Evolutionary conservation across 2,888 invertebrate genomes (phyloP), one percentile per base, ranked within the genome.

Genomic region (Trachelus tabidus): DNA sequence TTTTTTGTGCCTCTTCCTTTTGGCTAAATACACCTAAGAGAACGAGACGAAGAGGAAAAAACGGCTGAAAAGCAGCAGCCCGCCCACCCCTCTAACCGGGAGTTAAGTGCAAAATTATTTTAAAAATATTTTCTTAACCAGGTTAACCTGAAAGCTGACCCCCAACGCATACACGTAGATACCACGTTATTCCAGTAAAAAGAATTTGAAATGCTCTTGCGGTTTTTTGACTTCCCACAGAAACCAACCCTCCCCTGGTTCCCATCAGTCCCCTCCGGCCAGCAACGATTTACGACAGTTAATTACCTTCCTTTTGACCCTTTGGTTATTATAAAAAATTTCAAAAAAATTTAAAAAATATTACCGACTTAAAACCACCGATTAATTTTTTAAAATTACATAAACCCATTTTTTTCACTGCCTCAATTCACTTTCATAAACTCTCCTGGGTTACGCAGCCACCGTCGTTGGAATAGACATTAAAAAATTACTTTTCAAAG

Each of bases 81-180:
- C 73, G 34, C 68, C 77, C 73, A 34, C 68, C 69, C 56, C 37
- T 75, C 75, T 80, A 75, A 78, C 84, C 78, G 79, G 76, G 82
- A 87, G 86, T 84, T 90, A 88, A 90, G 90, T 89, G 89, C 88
- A 88, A 89, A 89, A 90, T 90, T 89, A 88, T 90, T 90, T 90
- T 90, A 82, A 89, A 90, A 90, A 90, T 89, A 90, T 90, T 90
- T 89, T 86, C 90, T 87, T 90, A 90, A 90, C 88, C 87, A 76
- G 85, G 86, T 90, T 90, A 90, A 79, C 85, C 81, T 87, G 88
- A 89, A 88, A 89, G 90, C 88, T 88, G 88, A 89, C 88, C 89
- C 86, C 79, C 76, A 82, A 78, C 71, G 69, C 56, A 23, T 56
- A 78, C 79, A 77, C 83, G 75, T 69, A 76, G 35, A 15, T 74